Percentiles rank a stretch among this genome's conserved stretches.
Evolutionary conservation across 2,888 invertebrate species (phyloP).

Genomic region (Spisula subtruncata): DNA sequence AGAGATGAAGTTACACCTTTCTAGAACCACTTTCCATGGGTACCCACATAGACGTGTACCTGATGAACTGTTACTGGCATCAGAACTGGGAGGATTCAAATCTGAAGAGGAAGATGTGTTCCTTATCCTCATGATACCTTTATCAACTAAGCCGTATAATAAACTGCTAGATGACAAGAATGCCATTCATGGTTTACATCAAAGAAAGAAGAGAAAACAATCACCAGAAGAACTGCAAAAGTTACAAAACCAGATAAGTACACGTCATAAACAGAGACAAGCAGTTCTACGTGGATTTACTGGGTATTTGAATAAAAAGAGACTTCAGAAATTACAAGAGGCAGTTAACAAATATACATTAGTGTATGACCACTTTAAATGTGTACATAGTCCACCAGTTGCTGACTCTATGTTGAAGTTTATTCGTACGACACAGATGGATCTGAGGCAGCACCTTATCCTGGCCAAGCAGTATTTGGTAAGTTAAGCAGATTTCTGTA

Average conservation of each 20-base stretch:
- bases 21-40: constrained; percentile 65
- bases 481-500: constrained; percentile 25
- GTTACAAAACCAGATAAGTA: constrained; percentile 49
- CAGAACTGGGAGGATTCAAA: constrained; percentile 59
- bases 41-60: constrained; percentile 70
- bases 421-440: constrained; percentile 64
- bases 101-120: constrained; percentile 62
- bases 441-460: constrained; percentile 66
- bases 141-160: constrained; percentile 62
- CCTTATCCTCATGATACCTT: constrained; percentile 64
- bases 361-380: constrained; percentile 66
- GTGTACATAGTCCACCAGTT: constrained; percentile 43
- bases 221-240: background rate
- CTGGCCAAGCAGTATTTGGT: constrained; percentile 69
- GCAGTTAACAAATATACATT: constrained; percentile 58
- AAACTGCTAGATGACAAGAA: constrained; percentile 55
- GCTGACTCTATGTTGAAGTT: constrained; percentile 59
- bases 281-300: constrained; percentile 64
- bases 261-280: constrained; percentile 56
- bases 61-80: constrained; percentile 59
- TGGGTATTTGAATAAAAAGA: constrained; percentile 69
- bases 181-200: constrained; percentile 33
- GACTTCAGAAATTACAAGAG: constrained; percentile 66
- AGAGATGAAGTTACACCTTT: constrained; percentile 61
- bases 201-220: background rate